Percentiles rank a stretch among this genome's conserved stretches.
phyloP scores from a whole-genome alignment of 2,797 vertebrate genomes.

The Sebastes matsubarae region DNA sequence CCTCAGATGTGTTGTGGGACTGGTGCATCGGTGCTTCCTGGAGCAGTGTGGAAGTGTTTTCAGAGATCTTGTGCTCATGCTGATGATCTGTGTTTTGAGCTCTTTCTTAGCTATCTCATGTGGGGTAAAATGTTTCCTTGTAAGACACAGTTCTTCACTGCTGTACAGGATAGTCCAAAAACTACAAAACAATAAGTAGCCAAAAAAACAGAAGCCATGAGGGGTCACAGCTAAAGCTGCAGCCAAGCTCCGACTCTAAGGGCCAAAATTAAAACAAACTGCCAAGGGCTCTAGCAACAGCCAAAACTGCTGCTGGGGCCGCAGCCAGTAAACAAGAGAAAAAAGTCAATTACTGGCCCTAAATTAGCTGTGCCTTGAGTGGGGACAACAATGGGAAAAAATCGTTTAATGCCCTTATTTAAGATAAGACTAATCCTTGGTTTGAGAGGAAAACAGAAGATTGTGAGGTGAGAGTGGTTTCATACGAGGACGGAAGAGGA shows the following conservation, averaged over 20 bases:
- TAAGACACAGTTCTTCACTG: background rate
- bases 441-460: slow-evolving; percentile 8
- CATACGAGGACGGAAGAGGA: background rate
- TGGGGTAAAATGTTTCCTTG: background rate
- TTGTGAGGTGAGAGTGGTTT: background rate
- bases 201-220: slow-evolving; percentile 6
- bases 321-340: slow-evolving; percentile 19
- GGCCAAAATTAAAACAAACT: slow-evolving; percentile 30
- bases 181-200: background rate
- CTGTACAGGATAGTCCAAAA: background rate
- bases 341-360: slow-evolving; percentile 24
- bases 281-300: background rate
- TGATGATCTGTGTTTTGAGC: background rate
- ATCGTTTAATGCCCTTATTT: background rate
- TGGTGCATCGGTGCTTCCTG: background rate
- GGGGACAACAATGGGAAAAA: slow-evolving; percentile 13
- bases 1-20: too few relatives aligned
- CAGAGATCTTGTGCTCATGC: background rate
- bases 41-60: background rate
- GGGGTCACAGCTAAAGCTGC: slow-evolving; percentile 12
- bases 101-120: background rate
- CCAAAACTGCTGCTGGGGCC: slow-evolving; percentile 9
- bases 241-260: slow-evolving; percentile 36
- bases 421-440: slow-evolving; percentile 39
- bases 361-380: slow-evolving; percentile 20